Percentiles rank a stretch among this genome's conserved stretches.
Conservation (phyloP, 2,113 vertebrate genomes). For the Silurus glanis region DNA sequence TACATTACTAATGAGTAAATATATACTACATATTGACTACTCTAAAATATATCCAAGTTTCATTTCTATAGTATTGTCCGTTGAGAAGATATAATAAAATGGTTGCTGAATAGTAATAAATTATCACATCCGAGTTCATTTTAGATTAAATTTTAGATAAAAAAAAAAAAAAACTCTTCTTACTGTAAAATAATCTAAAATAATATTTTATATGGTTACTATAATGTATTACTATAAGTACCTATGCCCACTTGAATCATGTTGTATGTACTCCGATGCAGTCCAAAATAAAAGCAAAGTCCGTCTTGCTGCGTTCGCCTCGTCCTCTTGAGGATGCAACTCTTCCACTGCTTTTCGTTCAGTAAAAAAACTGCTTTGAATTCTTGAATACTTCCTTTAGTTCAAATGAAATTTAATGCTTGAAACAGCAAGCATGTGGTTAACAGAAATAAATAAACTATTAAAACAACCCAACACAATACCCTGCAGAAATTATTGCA, state of each 20-base stretch:
- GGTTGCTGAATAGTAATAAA: no score
- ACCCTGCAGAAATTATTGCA: neutral
- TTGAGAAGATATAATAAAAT: no score
- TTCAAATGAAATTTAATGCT: neutral
- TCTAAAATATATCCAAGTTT: no score
- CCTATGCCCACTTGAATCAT: neutral
- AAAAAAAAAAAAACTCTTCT: no score
- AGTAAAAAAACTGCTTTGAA: neutral
- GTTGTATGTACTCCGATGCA: neutral
- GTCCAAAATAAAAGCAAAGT: neutral
- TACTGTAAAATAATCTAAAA: no score
- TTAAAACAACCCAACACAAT: slow-evolving; percentile 22
- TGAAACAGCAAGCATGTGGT: slow-evolving; percentile 17
- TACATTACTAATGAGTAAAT: no score
- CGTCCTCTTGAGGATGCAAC: neutral
- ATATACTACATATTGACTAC: no score
- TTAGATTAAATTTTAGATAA: no score
- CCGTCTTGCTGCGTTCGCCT: neutral
- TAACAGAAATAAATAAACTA: slow-evolving; percentile 49
- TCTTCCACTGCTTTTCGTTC: neutral
- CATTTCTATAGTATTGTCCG: no score
- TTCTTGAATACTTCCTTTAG: slow-evolving; percentile 2
- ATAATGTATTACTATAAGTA: neutral
- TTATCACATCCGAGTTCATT: no score
- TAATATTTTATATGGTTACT: neutral